Evolutionary conservation across 2,113 vertebrate genomes (phyloP).

Genomic region (Elgaria multicarinata): DNA sequence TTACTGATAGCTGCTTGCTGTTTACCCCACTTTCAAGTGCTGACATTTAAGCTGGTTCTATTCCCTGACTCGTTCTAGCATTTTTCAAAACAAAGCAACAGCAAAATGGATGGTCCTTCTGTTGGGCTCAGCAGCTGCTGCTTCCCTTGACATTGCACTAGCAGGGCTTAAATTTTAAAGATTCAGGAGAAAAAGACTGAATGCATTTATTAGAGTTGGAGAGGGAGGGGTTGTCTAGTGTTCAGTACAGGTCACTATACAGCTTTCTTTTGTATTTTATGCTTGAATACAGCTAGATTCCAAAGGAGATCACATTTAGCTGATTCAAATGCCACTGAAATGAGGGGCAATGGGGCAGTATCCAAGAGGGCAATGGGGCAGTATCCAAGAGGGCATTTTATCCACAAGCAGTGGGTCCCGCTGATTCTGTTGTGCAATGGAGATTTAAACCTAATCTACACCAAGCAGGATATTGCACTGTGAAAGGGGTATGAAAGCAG

Average conservation of each 20-base stretch:
- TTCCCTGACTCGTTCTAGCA: constrained; percentile 32
- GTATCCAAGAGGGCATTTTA: too few relatives aligned
- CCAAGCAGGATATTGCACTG: too few relatives aligned
- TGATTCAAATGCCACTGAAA: not conserved
- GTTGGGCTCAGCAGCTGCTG: constrained; percentile 21
- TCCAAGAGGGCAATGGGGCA: too few relatives aligned
- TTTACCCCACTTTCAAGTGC: constrained; percentile 23
- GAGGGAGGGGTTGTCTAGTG: not conserved
- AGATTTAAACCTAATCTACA: too few relatives aligned
- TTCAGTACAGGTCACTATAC: not conserved
- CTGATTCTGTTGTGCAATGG: too few relatives aligned
- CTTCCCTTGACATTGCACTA: constrained; percentile 17
- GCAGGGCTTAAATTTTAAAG: constrained; percentile 29
- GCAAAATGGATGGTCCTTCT: constrained; percentile 22
- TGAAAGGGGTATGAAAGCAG: too few relatives aligned
- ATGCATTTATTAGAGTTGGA: constrained; percentile 27
- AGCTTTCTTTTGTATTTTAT: not conserved
- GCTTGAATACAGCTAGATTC: not conserved
- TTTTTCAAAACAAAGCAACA: constrained; percentile 57
- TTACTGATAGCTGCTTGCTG: constrained; percentile 52
- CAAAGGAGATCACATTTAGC: not conserved
- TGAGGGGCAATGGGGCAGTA: too few relatives aligned
- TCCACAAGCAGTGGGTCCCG: too few relatives aligned
- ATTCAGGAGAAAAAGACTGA: constrained; percentile 5
- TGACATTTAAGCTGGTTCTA: constrained; percentile 56